Evolutionary conservation across 2,888 invertebrate genomes (phyloP), one percentile per base, ranked within the genome.

Genomic region (Platypus cylindrus): DNA sequence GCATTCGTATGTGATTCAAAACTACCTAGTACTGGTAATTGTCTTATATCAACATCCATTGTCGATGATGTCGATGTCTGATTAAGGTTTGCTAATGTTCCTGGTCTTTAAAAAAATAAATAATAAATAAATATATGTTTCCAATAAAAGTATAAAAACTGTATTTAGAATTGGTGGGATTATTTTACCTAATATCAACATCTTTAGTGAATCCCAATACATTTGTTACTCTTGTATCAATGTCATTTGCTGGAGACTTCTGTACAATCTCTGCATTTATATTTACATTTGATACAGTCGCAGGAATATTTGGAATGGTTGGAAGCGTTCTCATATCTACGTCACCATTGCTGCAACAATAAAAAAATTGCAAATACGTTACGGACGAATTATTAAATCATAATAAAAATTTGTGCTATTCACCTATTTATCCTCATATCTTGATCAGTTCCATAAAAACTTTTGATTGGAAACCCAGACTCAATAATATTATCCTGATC

Each of bases 271-370:
- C 14, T 15, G 27, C 11, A 5, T 23, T 30, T 9, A 30, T 7
- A 4, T 17, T 12, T 7, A 23, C 7, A 34, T 14, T 34, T 3
- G 30, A 5, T 3, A 24, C 14, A n/a, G 32, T 14, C 5, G 34
- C 4, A 13, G 35, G 24, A 5, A 27, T 13, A 27, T n/a, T 24
- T 11, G 18, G 20, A n/a, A 42, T 27, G 3, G 30, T 18, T 1
- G 58, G 56, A 11, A 63, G 39, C 2, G 62, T 59, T 12, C 63
- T 49, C 63, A 63, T 63, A 36, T 63, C 63, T 3, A 63, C 49
- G 38, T 63, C 63, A 1, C 63, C 62, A 38, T 62, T 63, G 41
- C 60, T 62, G 34, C 16, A 52, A 49, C 27, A 34, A 15, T 15
- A 17, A 17, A 11, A 17, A 17, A 17, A 41, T 27, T 27, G 18